Conservation (phyloP, 2,113 vertebrate genomes). For the Nycticorax nycticorax region DNA sequence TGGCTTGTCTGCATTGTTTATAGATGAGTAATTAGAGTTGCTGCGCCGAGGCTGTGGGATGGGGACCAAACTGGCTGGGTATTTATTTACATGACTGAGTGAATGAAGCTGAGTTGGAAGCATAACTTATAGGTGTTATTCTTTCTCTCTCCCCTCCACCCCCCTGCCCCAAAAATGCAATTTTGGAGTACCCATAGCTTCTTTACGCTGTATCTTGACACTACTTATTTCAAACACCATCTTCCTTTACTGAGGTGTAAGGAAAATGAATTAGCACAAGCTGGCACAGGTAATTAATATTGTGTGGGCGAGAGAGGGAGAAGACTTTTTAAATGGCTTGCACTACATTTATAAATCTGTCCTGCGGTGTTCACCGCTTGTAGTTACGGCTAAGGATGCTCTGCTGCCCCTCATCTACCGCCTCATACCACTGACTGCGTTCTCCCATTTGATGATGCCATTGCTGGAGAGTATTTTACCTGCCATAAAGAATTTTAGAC, state of each 20-base stretch:
- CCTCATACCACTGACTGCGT: neutral
- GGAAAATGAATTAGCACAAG: constrained; percentile 46
- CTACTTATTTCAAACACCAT: constrained; percentile 9
- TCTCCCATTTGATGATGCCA: neutral
- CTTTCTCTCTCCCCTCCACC: neutral
- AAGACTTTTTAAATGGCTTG: constrained; percentile 24
- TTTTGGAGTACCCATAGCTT: constrained; percentile 10
- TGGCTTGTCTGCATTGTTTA: constrained; percentile 63
- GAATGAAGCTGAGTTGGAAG: constrained; percentile 60
- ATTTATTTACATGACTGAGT: constrained; percentile 71
- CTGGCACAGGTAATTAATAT: constrained; percentile 46
- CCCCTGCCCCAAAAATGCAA: neutral
- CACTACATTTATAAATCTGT: constrained; percentile 39
- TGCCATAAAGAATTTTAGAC: neutral
- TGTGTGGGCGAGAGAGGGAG: constrained; percentile 24
- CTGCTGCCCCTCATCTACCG: neutral
- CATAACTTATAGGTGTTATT: constrained; percentile 68
- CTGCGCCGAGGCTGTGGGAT: constrained; percentile 3
- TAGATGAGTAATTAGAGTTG: constrained; percentile 55
- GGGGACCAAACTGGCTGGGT: constrained; percentile 42
- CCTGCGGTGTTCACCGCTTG: neutral
- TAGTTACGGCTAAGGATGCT: constrained; percentile 18
- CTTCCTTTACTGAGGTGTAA: constrained; percentile 39
- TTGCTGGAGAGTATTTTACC: neutral
- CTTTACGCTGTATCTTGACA: neutral